A percentile compares a stretch with the other conserved stretches of the same genome.
These are phyloP conservation scores for Pristis pectinata DNA, from an alignment of 2,797 vertebrate genomes.

Conservation along the genomic window DNA sequence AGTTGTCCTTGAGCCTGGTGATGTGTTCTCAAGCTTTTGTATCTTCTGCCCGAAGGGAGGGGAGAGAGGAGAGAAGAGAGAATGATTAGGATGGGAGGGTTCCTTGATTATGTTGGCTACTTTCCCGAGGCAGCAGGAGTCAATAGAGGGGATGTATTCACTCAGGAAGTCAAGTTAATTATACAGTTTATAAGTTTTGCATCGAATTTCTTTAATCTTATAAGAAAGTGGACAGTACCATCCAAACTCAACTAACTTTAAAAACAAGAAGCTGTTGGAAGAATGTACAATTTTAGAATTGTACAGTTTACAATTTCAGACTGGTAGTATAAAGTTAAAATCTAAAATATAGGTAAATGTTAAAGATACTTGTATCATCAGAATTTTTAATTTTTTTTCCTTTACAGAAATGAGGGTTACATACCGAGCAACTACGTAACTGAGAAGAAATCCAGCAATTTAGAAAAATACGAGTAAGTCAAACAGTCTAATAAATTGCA, in stretches of 20 bases:
- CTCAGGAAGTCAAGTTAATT: neutral
- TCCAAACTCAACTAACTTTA: neutral
- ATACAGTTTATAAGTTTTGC: neutral
- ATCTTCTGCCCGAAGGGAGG: too few species aligned
- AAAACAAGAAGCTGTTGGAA: neutral
- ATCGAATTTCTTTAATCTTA: neutral
- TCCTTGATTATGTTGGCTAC: neutral
- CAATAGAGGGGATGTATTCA: neutral
- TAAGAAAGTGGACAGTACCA: neutral
- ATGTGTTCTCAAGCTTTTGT: too few species aligned
- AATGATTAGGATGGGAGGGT: too few species aligned
- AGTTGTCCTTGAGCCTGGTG: too few species aligned
- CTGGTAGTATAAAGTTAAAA: neutral
- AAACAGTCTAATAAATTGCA: constrained; percentile 40
- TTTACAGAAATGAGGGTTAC: constrained; percentile 77
- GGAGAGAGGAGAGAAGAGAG: too few species aligned
- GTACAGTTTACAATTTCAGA: neutral
- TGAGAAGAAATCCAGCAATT: constrained; percentile 72
- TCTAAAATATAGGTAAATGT: neutral
- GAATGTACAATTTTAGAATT: neutral
- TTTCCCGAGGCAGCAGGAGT: too few species aligned
- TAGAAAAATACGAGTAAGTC: constrained; percentile 83
- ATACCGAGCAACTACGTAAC: constrained; percentile 90
- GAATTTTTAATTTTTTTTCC: constrained; percentile 23
- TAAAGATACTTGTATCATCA: neutral